Evolutionary conservation across 1,140 invertebrate genomes (phyloP).

Genomic region (Pachypsylla venusta): DNA sequence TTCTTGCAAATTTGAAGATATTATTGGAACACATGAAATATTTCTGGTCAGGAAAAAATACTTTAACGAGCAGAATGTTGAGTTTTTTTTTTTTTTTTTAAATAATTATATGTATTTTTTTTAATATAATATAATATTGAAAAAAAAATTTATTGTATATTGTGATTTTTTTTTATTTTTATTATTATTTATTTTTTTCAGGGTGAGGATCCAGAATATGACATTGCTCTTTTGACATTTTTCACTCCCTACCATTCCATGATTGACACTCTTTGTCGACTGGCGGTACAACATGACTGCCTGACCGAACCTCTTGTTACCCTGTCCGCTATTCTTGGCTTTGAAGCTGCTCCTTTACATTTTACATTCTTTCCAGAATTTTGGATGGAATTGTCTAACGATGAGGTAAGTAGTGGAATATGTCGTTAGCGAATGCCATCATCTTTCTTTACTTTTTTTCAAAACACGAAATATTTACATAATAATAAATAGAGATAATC

Average conservation of each 20-base stretch:
- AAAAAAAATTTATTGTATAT: too few relatives aligned
- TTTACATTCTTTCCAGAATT: constrained; percentile 69
- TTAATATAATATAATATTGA: too few relatives aligned
- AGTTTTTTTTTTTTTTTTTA: too few relatives aligned
- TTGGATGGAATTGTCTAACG: constrained; percentile 63
- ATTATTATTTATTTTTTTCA: constrained; percentile 23
- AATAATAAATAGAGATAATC: too few relatives aligned
- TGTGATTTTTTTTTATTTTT: too few relatives aligned
- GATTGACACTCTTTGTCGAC: constrained; percentile 72
- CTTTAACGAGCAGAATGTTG: constrained; percentile 2
- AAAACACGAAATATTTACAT: too few relatives aligned
- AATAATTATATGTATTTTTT: too few relatives aligned
- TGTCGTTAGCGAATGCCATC: too few relatives aligned
- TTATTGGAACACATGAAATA: too few relatives aligned
- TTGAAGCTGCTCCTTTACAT: constrained; percentile 68
- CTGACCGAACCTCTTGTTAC: constrained; percentile 62
- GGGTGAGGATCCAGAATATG: constrained; percentile 64
- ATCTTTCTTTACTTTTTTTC: too few relatives aligned
- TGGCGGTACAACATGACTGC: constrained; percentile 67
- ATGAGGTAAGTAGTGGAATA: too few relatives aligned
- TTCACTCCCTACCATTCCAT: constrained; percentile 69
- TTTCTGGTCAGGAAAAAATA: constrained; percentile 14
- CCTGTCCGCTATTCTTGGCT: constrained; percentile 68
- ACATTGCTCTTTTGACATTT: constrained; percentile 56
- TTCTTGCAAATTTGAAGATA: too few relatives aligned